Base-by-base conservation (phyloP, 2,888 invertebrate genomes). In the Leucophenga montana region DNA sequence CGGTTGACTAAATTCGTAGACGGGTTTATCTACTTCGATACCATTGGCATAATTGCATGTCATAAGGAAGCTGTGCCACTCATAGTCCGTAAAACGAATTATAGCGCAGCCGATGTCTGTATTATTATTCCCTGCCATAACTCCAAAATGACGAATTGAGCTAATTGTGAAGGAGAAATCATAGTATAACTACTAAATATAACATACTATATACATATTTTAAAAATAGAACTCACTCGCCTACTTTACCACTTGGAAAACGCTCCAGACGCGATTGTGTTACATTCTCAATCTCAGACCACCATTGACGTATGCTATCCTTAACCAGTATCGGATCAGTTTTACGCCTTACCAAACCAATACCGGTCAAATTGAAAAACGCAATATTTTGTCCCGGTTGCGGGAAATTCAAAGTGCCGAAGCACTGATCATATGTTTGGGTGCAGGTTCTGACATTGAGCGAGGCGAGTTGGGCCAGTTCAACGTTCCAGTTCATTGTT, bases 11-110 rank as follows among this genome's bases (percentile, higher is more conserved):
- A 54, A 54, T 50, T 72, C 62, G 20, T 80, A 81, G n/a, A 81
- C 39, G 22, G 82, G 71, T 56, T 71, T 3, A 39, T 39, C 39
- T 3, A 39, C 8, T 39, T 39, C 39, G 8, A 48, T 68, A 20
- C 82, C 77, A 68, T 67, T 71, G 20, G 81, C 83, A 67, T 81
- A 81, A 48, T 81, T 82, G 59, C 81, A 81, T 66, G 79, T 71
- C 69, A 81, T n/a, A 20, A 78, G 67, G n/a, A 82, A 83, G 16
- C 70, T 59, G 0, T 72, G 68, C 11, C 61, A 14, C 0, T n/a
- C 31, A 13, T 59, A 59, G 50, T 70, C 73, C 5, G 57, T 27
- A 20, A 57, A 80, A 27, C 64, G 67, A 11, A 78, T 11, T 20
- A 75, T 83, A 18, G 80, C 81, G 64, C 81, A 81, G 5, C 81